Evolutionary conservation across 1,140 invertebrate species (phyloP), one percentile per base, ranked within the genome.

Genomic region (Tetramorium simillimum): DNA sequence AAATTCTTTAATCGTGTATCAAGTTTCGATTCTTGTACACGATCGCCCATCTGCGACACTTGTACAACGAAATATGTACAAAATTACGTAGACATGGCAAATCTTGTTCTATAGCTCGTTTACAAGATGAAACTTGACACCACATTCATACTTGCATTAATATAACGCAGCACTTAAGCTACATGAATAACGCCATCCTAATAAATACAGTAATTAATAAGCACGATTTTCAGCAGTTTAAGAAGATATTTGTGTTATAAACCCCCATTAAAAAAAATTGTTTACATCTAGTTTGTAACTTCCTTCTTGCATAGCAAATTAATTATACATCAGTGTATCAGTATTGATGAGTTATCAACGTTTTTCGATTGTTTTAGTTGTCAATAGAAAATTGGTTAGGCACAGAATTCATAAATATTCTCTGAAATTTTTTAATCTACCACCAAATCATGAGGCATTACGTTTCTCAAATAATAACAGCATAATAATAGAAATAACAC

Each of bases 111-210:
- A 14, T n/a, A 21, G 18, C 51, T n/a, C 43, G 60, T 51, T 63
- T 69, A 62, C 12, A 62, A 43, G n/a, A 90, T 91, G 89, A 92
- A 93, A 93, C 93, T 95, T 92, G 93, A 92, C 91, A 91, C 86
- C 87, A 65, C 53, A 76, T 89, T 92, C 86, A 84, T 91, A 93
- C 77, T 93, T 93, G 92, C 89, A 91, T 89, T 87, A 85, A 92
- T 91, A 86, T 91, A 91, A 91, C 89, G 92, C 87, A 90, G 88
- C 89, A 90, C 85, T 92, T 91, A 88, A 86, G 90, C 90, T 92
- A 93, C 86, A 92, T 86, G 89, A 87, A 91, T 91, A 94, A 94
- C 93, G 92, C 91, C 91, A 91, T 93, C 91, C 92, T 93, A 94
- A 94, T 92, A 93, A 93, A 93, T 93, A 93, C 89, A 91, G 69